phyloP scores from a whole-genome alignment of 2,888 invertebrate genomes.

The Lapara coniferarum region DNA sequence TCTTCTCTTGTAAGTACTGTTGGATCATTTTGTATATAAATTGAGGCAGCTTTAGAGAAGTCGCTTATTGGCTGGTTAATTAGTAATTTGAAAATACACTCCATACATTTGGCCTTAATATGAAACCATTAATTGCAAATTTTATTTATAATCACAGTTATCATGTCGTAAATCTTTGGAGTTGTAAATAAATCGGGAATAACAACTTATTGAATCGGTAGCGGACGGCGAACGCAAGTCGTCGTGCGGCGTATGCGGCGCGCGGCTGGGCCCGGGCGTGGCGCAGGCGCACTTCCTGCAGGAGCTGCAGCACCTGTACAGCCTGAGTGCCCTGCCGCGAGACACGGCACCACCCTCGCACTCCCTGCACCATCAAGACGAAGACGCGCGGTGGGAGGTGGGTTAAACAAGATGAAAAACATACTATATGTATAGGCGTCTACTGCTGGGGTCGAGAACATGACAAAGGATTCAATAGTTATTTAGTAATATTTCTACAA shows the following conservation, averaged over 20 bases:
- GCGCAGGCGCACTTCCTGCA: conserved; percentile 81
- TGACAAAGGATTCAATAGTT: too few relatives aligned
- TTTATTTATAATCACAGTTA: too few relatives aligned
- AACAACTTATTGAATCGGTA: conserved; percentile 34
- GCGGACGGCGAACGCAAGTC: conserved; percentile 80
- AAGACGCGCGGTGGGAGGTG: conserved; percentile 82
- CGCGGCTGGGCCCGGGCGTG: conserved; percentile 78
- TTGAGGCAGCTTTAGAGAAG: background rate
- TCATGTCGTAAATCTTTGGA: too few relatives aligned
- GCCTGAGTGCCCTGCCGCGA: conserved; percentile 75
- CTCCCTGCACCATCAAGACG: conserved; percentile 76
- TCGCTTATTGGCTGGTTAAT: background rate
- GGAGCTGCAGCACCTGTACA: conserved; percentile 78
- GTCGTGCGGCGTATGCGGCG: conserved; percentile 78
- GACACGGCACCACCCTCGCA: conserved; percentile 69
- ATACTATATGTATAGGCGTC: too few relatives aligned
- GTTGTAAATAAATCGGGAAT: background rate
- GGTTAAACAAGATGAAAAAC: background rate
- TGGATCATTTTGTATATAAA: too few relatives aligned
- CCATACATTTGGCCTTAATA: background rate
- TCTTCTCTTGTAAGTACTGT: conserved; percentile 68
- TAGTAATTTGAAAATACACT: too few relatives aligned
- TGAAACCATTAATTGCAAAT: too few relatives aligned
- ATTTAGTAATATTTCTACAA: background rate
- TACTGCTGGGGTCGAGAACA: too few relatives aligned